A percentile compares a stretch with the other conserved stretches of the same genome.
phyloP scores from a whole-genome alignment of 2,797 vertebrate species.

The Fundulus diaphanus region DNA sequence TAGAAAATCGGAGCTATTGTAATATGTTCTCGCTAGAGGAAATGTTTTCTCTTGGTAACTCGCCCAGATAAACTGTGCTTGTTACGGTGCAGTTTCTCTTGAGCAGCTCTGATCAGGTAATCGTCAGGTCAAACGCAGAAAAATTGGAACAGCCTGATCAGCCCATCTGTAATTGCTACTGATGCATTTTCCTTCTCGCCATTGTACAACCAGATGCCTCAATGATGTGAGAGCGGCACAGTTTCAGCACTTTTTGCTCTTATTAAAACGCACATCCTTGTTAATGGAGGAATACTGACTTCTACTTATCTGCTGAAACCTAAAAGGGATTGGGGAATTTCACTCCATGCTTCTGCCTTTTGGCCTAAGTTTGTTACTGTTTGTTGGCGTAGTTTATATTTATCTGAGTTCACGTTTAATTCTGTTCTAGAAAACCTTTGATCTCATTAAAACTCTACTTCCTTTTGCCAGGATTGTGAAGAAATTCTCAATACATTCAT shows the following conservation, averaged over 20 bases:
- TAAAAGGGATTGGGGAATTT: neutral
- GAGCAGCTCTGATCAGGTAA: neutral
- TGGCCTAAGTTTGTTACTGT: neutral
- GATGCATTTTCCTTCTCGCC: neutral
- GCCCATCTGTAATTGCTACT: neutral
- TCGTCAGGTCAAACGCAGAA: neutral
- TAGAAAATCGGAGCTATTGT: neutral
- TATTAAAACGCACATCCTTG: neutral
- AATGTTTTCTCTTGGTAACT: neutral
- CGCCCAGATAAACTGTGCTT: neutral
- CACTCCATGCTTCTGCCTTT: neutral
- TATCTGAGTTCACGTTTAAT: neutral
- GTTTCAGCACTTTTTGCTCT: neutral
- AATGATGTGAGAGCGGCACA: neutral
- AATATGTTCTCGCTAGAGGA: neutral
- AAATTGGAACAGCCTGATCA: neutral
- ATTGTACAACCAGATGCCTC: neutral
- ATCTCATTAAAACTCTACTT: neutral
- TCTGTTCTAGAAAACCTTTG: neutral
- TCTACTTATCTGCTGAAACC: neutral
- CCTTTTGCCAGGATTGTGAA: neutral
- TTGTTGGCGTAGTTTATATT: neutral
- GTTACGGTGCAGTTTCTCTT: neutral
- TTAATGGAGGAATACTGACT: neutral
- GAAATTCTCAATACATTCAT: conserved; percentile 1